phyloP scores from a whole-genome alignment of 2,888 invertebrate genomes.

The Meta bourneti region DNA sequence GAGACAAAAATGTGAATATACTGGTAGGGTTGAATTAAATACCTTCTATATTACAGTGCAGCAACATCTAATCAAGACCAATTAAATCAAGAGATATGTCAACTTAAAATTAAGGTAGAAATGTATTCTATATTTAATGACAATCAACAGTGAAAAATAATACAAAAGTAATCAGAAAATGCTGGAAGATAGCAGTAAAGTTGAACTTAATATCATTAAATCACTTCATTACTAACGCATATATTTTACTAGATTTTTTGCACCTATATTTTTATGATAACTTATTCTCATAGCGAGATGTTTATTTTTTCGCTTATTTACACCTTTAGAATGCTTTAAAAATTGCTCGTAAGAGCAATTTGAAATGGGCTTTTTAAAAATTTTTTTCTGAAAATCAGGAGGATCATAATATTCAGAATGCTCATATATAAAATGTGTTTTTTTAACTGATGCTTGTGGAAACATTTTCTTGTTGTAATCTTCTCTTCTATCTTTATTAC shows the following conservation, averaged over 20 bases:
- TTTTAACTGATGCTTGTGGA: conserved; percentile 20
- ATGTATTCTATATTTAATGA: too few relatives aligned
- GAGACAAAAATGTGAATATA: too few relatives aligned
- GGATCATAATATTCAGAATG: conserved; percentile 50
- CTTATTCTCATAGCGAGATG: background rate
- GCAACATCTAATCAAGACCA: too few relatives aligned
- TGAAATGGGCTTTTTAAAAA: background rate
- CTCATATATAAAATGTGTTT: conserved; percentile 51
- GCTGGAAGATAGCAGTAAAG: too few relatives aligned
- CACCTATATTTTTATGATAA: conserved; percentile 24
- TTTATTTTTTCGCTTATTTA: conserved; percentile 16
- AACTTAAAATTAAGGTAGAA: too few relatives aligned
- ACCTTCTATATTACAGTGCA: too few relatives aligned
- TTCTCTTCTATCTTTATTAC: conserved; percentile 49
- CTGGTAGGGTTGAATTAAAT: too few relatives aligned
- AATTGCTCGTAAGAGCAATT: conserved; percentile 11
- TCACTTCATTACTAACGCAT: too few relatives aligned
- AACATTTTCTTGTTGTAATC: conserved; percentile 66
- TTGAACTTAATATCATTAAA: too few relatives aligned
- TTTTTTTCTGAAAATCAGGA: background rate
- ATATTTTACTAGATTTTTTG: background rate
- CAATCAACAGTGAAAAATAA: too few relatives aligned
- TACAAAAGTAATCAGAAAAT: too few relatives aligned
- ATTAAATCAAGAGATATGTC: too few relatives aligned
- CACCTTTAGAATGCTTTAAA: conserved; percentile 38